A percentile compares a stretch with the other conserved stretches of the same genome.
phyloP scores from a whole-genome alignment of 30 jellyfish, hydroid and myxozoan genomes.

The Nemopilema nomurai region DNA sequence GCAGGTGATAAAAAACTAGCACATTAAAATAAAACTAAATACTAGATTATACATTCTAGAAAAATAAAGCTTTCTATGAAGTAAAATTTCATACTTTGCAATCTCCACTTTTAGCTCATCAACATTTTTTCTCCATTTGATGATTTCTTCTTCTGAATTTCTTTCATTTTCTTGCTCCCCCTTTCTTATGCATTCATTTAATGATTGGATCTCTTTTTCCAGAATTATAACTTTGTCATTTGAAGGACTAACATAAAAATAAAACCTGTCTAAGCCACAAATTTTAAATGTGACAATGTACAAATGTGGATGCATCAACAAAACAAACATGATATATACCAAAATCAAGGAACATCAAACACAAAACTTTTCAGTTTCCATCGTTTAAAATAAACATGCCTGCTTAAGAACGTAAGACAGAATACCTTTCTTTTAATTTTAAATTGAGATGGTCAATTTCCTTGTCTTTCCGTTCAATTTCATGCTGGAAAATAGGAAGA shows the following conservation, averaged over 20 bases:
- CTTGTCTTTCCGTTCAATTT: constrained; percentile 57
- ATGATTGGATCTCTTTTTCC: constrained; percentile 44
- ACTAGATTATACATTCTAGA: too few species aligned
- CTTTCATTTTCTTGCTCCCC: constrained; percentile 25
- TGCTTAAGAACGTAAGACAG: neutral
- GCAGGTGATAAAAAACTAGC: too few species aligned
- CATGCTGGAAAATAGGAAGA: too few species aligned
- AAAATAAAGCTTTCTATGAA: neutral
- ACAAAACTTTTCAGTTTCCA: neutral
- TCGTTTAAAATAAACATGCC: neutral
- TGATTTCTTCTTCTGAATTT: constrained; percentile 22
- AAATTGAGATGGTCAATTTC: constrained; percentile 20
- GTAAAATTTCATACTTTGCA: constrained; percentile 44
- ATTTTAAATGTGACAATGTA: neutral
- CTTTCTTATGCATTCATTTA: constrained; percentile 14
- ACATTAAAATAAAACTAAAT: too few species aligned
- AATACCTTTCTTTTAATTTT: constrained; percentile 26
- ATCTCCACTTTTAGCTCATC: constrained; percentile 56
- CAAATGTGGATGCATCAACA: too few species aligned
- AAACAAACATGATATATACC: too few species aligned
- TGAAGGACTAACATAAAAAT: constrained; percentile 52
- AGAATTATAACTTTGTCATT: constrained; percentile 25
- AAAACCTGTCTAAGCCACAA: neutral
- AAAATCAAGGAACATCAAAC: neutral
- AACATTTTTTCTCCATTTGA: constrained; percentile 40